Base-by-base conservation (phyloP, 2,888 invertebrate species). In the Octodonta nipae region DNA sequence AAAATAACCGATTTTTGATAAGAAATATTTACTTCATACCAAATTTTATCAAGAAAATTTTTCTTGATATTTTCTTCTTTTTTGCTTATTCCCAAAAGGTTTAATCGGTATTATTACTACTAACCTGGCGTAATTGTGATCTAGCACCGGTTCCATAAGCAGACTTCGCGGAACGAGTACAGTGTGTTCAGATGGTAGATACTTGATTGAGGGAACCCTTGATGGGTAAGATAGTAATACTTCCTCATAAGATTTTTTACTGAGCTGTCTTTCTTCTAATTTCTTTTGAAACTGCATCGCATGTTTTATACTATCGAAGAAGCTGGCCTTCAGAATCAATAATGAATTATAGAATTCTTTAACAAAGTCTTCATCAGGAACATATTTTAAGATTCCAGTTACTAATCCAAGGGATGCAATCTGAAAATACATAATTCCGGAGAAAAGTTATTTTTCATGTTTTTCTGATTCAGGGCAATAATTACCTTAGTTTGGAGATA, bases 221-320 rank as follows among this genome's bases (percentile, higher is more conserved):
- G 42, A 30, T 14, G 42, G 32, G 26, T 46, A 38, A 4, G 28
- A 31, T 15, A 55, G 33, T 27, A 50, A 22, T 15, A 45, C 54
- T 32, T 60, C 56, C 30, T 65, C 63, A 14, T 50, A 61, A 12
- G 51, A 52, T 8, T 55, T 45, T 12, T 52, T 50, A 3, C 47
- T 49, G 15, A 67, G 49, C 28, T 58, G 48, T 25, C 49, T 52
- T 43, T 65, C 60, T 36, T 64, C 57, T 15, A 59, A 44, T 35
- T 58, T 56, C 30, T 61, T 56, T 17, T 60, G 47, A 45, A 68
- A 71, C 2, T 44, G 44, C 24, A 66, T 59, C 1, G 65, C 62
- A 43, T 63, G 61, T 26, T 62, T 54, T 3, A 68, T 52, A 46
- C 69, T 71, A 33, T 59, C 56, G 45, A 71, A 70, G 40, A 71